Evolutionary conservation across 2,113 vertebrate species (phyloP), one percentile per base, ranked within the genome.

Genomic region (Phylloscopus whistleri): DNA sequence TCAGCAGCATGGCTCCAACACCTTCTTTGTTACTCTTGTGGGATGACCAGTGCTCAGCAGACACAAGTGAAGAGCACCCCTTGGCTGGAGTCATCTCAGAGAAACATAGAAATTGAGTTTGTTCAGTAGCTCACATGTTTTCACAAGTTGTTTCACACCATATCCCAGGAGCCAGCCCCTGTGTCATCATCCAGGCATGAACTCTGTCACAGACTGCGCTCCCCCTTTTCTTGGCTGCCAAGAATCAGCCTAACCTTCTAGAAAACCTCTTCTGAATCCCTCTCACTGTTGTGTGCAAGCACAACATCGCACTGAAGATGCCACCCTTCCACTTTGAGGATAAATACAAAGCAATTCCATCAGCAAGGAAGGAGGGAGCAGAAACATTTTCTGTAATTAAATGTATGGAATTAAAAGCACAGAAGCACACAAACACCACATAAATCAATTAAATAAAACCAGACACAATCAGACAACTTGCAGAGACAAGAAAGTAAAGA

Each of bases 141-240:
- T 63, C 21, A 39, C 17, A 63, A 43, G 68, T 31, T 62, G 37
- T 80, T 84, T 62, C 56, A 88, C 4, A 77, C 5, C 26, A 43
- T 30, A 82, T n/a, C 13, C 20, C 31, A 76, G 52, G 12, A 73
- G 18, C 4, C 43, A 88, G 30, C 24, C 67, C 43, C 52, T 23
- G 7, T 43, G 33, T 53, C 58, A 82, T 23, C 0, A 0, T 51
- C 27, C 39, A 72, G 73, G 55, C 13, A 37, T 1, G 1, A 66
- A 9, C 9, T 16, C 11, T 6, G 2, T 69, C 46, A 46, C 19
- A 62, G 20, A 69, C 12, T 9, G 3, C 6, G 4, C 10, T 30
- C 9, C 19, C 9, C 28, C 16, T 85, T 55, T 59, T 41, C 30
- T 51, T 51, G 8, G 17, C 21, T 85, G 48, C 18, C 46, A 77